Conservation (phyloP, 2,797 vertebrate species). For the Cryptoblepharus egeriae region DNA sequence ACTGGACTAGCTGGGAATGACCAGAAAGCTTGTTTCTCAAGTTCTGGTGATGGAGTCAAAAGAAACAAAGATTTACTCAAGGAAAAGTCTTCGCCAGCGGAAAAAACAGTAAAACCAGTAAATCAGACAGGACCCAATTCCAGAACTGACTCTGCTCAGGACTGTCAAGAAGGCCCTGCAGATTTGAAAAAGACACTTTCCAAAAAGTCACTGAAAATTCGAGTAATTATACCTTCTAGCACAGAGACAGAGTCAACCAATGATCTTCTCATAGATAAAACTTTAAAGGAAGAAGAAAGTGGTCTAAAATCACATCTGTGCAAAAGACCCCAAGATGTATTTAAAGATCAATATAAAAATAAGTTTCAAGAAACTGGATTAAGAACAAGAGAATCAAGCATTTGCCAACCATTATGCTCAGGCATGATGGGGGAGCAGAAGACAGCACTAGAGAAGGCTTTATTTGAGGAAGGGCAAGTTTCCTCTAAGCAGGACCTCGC, state of each 20-base stretch:
- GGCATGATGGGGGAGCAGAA: conserved; percentile 31
- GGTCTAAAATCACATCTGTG: conserved; percentile 63
- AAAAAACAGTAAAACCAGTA: conserved; percentile 37
- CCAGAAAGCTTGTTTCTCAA: not conserved
- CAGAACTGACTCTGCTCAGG: not conserved
- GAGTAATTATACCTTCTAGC: conserved; percentile 1
- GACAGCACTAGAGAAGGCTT: not conserved
- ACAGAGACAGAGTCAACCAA: conserved; percentile 41
- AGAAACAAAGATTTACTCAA: conserved; percentile 35
- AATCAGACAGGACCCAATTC: conserved; percentile 9
- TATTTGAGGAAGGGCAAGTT: conserved; percentile 18
- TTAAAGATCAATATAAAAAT: conserved; percentile 58
- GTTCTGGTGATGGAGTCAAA: conserved; percentile 33
- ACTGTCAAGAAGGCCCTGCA: not conserved
- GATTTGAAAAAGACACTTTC: not conserved
- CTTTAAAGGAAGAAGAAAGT: conserved; percentile 63
- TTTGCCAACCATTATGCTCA: conserved; percentile 52
- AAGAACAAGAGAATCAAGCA: conserved; percentile 45
- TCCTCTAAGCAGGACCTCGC: conserved; percentile 45
- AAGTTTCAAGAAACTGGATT: conserved; percentile 64
- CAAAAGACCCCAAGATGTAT: conserved; percentile 53
- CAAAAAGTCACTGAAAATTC: conserved; percentile 9
- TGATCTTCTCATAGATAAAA: conserved; percentile 56
- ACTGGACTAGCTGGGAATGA: conserved; percentile 55
- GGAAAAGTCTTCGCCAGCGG: conserved; percentile 20